Evolutionary conservation across 2,888 invertebrate species (phyloP).

Genomic region (Gasteruption jaculator): DNA sequence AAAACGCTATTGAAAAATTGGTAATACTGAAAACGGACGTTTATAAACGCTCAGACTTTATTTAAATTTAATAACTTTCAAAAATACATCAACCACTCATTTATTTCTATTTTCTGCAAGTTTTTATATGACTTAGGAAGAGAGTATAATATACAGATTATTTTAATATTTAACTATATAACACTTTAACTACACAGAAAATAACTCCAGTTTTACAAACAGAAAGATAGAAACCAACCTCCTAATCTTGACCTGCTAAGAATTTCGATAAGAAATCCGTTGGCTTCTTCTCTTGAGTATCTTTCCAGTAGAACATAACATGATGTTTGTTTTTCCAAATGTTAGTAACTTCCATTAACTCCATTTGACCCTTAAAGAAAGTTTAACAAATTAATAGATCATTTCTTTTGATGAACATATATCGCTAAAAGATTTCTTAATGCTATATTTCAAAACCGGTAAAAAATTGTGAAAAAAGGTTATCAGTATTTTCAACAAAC

Average conservation of each 20-base stretch:
- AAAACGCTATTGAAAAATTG: no score
- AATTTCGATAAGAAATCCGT: slow-evolving; percentile 92
- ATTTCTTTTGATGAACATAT: not conserved
- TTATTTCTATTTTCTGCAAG: slow-evolving; percentile 13
- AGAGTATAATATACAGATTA: slow-evolving; percentile 4
- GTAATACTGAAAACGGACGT: no score
- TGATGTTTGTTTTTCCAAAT: slow-evolving; percentile 88
- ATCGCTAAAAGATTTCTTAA: not conserved
- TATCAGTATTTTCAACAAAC: not conserved
- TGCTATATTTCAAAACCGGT: not conserved
- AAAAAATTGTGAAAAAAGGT: slow-evolving; percentile 4
- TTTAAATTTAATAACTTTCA: slow-evolving; percentile 5
- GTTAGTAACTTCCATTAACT: slow-evolving; percentile 79
- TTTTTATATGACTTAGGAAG: slow-evolving; percentile 12
- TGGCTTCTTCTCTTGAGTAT: slow-evolving; percentile 78
- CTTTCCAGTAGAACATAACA: slow-evolving; percentile 84
- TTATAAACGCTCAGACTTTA: no score
- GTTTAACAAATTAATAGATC: slow-evolving; percentile 3
- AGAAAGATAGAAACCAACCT: no score
- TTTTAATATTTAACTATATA: no score
- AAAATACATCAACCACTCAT: slow-evolving; percentile 2
- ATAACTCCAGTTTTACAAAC: no score
- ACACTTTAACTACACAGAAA: no score
- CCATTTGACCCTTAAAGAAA: slow-evolving; percentile 83
- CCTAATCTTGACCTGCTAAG: slow-evolving; percentile 64